These are phyloP conservation scores for Okapia johnstoni DNA, from an alignment of 2,113 vertebrate genomes.

Conservation along the genomic window DNA sequence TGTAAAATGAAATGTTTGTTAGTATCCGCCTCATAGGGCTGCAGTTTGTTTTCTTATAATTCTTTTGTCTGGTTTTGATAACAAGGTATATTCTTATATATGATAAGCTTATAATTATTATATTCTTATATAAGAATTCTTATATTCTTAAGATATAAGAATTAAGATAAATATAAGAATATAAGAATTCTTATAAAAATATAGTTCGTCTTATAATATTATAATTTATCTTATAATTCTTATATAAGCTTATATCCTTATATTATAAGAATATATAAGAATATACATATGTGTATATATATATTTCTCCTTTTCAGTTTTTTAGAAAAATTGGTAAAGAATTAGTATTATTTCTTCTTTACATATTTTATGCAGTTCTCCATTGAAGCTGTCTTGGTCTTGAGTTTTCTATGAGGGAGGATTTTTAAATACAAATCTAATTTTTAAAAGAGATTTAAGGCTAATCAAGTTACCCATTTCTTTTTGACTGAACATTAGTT, in stretches of 20 bases:
- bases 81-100: neutral
- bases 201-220: neutral
- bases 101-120: neutral
- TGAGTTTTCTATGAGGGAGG: neutral
- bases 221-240: neutral
- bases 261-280: neutral
- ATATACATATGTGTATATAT: neutral
- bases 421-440: neutral
- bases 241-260: neutral
- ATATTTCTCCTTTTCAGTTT: neutral
- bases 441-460: neutral
- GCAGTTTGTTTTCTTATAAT: neutral
- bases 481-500: neutral
- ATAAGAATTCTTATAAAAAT: neutral
- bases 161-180: neutral
- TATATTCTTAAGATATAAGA: neutral
- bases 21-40: neutral
- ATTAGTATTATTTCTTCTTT: slow-evolving; percentile 4
- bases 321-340: neutral
- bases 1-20: neutral
- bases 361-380: neutral
- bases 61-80: neutral
- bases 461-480: neutral
- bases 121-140: neutral
- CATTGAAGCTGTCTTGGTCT: neutral